Evolutionary conservation across 2,888 invertebrate genomes (phyloP).

Genomic region (Panopea generosa): DNA sequence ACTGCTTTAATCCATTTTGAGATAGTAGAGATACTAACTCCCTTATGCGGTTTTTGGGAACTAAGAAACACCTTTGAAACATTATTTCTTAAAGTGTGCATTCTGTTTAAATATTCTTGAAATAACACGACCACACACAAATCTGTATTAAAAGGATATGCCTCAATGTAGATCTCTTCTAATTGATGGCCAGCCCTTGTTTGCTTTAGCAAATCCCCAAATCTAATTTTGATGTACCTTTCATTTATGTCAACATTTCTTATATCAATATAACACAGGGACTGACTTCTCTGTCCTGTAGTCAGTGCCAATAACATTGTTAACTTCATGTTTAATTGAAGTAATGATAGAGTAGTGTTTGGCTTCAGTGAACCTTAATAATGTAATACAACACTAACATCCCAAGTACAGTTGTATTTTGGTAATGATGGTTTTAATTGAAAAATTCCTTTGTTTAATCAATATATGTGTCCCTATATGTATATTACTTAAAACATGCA

Average conservation of each 20-base stretch:
- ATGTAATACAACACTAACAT: background rate
- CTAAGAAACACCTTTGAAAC: background rate
- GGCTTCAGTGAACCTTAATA: background rate
- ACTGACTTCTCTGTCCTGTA: no score
- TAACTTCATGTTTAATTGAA: conserved; percentile 15
- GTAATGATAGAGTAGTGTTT: no score
- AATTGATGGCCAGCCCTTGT: no score
- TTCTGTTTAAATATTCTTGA: no score
- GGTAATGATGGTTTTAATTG: background rate
- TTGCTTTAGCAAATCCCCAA: no score
- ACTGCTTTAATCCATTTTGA: conserved; percentile 1
- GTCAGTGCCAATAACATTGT: conserved; percentile 4
- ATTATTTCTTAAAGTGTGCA: background rate
- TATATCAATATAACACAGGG: background rate
- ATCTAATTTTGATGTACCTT: no score
- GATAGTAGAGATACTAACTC: background rate
- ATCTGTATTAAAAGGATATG: no score
- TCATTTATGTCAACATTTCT: conserved; percentile 37
- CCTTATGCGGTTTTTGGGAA: background rate
- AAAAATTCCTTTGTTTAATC: conserved; percentile 6
- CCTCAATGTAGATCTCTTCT: no score
- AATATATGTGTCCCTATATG: background rate
- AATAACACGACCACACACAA: no score
- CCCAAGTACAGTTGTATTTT: conserved; percentile 9
- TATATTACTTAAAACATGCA: background rate